Evolutionary conservation across 2,113 vertebrate species (phyloP).

Genomic region (Sclerurus mexicanus): DNA sequence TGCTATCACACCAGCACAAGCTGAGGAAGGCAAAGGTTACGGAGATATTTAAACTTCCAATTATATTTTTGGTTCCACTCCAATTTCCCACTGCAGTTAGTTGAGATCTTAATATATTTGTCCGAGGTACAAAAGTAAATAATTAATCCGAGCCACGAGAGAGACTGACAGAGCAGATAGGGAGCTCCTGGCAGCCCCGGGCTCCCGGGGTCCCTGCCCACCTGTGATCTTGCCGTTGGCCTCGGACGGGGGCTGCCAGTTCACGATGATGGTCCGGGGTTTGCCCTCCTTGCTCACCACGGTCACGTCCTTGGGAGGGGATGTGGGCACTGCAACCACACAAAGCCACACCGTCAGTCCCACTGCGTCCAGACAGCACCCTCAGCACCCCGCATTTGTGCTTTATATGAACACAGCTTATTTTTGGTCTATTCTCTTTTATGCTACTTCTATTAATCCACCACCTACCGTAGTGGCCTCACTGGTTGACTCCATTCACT

Average conservation of each 20-base stretch:
- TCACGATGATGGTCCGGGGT: conserved; percentile 95
- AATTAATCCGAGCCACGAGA: background rate
- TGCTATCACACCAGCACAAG: background rate
- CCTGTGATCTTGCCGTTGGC: conserved; percentile 98
- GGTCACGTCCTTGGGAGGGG: conserved; percentile 95
- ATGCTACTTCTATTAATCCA: too few relatives aligned
- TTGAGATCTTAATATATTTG: background rate
- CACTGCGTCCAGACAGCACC: background rate
- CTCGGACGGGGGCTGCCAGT: conserved; percentile 98
- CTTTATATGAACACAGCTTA: rapidly evolving
- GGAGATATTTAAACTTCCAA: background rate
- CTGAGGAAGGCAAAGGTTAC: background rate
- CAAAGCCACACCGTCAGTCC: background rate
- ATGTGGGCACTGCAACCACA: conserved; percentile 84
- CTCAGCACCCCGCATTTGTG: background rate
- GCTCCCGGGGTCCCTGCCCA: conserved; percentile 6
- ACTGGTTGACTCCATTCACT: background rate
- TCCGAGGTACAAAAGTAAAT: background rate
- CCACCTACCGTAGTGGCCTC: rapidly evolving
- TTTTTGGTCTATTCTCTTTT: too few relatives aligned
- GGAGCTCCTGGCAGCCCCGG: background rate
- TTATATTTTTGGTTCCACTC: background rate
- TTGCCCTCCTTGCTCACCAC: conserved; percentile 98
- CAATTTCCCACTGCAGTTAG: background rate
- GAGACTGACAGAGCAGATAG: background rate